These are phyloP conservation scores for Salminus brasiliensis DNA, from an alignment of 2,113 vertebrate genomes.

Conservation along the genomic window DNA sequence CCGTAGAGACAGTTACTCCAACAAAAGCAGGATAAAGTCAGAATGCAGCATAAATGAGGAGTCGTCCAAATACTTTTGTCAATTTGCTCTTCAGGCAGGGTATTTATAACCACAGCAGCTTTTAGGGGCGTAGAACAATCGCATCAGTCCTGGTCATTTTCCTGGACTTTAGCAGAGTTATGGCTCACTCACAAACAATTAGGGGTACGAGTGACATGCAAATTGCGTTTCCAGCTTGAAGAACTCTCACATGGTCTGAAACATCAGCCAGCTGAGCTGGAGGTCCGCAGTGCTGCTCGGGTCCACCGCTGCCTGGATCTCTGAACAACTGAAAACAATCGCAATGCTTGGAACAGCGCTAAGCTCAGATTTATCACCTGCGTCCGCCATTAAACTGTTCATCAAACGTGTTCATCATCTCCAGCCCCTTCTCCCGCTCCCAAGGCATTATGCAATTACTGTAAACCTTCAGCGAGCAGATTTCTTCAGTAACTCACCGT, in stretches of 20 bases:
- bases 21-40: too few species aligned
- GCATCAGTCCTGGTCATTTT: too few species aligned
- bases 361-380: conserved; percentile 36
- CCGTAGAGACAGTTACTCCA: too few species aligned
- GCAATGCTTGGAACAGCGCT: conserved; percentile 20
- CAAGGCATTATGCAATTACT: conserved; percentile 46
- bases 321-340: conserved; percentile 16
- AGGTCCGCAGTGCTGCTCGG: not conserved
- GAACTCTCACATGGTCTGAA: not conserved
- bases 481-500: conserved; percentile 36
- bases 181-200: not conserved
- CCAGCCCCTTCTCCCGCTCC: conserved; percentile 20
- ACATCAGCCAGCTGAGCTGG: not conserved
- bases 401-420: conserved; percentile 37
- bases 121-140: too few species aligned
- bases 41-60: too few species aligned
- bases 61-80: too few species aligned
- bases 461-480: conserved; percentile 38
- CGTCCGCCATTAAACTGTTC: conserved; percentile 8
- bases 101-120: not conserved
- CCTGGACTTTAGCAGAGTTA: too few species aligned
- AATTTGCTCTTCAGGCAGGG: too few species aligned
- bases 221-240: not conserved
- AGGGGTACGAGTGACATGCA: not conserved
- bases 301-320: not conserved